A percentile compares a stretch with the other conserved stretches of the same genome.
Conservation (phyloP, 53 echinoderm and acorn worm species). For the Arbacia lixula region DNA sequence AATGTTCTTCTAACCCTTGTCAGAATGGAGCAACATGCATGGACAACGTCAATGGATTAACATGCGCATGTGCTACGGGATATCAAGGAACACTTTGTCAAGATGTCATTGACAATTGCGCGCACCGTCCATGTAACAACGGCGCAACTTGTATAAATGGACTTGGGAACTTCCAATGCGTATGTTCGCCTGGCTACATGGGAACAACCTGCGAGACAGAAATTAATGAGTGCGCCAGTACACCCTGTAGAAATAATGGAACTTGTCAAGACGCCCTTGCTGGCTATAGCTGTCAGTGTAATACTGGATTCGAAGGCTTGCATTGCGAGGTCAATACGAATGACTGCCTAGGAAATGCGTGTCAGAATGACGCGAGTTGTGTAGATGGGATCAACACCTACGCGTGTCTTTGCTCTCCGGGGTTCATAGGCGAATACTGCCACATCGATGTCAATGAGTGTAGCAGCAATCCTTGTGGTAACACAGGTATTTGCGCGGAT, state of each 20-base stretch:
- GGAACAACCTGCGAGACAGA: conserved; percentile 48
- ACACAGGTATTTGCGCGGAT: conserved; percentile 39
- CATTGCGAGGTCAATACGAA: conserved; percentile 53
- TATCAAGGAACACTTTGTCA: conserved; percentile 32
- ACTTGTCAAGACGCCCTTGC: conserved; percentile 24
- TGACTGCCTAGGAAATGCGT: conserved; percentile 39
- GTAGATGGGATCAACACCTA: conserved; percentile 51
- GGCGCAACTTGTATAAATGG: conserved; percentile 42
- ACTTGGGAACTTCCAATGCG: conserved; percentile 39
- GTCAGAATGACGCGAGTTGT: conserved; percentile 56
- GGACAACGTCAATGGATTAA: conserved; percentile 11
- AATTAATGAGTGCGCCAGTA: conserved; percentile 48
- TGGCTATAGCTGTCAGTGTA: conserved; percentile 30
- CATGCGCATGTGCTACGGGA: conserved; percentile 31
- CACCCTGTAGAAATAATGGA: conserved; percentile 45
- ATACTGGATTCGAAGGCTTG: conserved; percentile 32
- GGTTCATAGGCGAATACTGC: conserved; percentile 55
- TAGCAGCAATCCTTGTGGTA: conserved; percentile 45
- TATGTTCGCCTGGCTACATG: conserved; percentile 35
- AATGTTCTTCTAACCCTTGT: conserved; percentile 34
- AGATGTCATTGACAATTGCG: conserved; percentile 32
- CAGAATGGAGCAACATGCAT: conserved; percentile 34
- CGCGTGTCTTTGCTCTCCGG: conserved; percentile 32
- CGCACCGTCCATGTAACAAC: conserved; percentile 43
- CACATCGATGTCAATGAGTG: conserved; percentile 53